Evolutionary conservation across 2,797 vertebrate species (phyloP).

Genomic region (Schizothorax lantsangensis): DNA sequence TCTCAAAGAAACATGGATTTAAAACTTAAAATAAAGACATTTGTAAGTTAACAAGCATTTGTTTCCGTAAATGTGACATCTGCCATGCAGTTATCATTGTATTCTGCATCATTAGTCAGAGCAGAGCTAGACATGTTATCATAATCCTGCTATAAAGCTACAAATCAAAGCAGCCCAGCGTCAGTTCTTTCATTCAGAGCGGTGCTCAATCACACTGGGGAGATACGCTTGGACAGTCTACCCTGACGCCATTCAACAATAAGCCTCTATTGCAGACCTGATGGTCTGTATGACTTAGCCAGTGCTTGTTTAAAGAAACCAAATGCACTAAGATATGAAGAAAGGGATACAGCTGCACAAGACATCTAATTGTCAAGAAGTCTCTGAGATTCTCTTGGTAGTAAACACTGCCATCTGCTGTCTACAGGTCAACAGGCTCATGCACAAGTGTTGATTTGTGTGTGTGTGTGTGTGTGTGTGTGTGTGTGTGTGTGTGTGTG

Average conservation of each 20-base stretch:
- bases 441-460: not conserved
- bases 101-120: constrained; percentile 31
- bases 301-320: not conserved
- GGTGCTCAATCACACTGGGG: constrained; percentile 19
- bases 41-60: constrained; percentile 1
- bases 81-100: not conserved
- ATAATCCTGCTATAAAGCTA: constrained; percentile 14
- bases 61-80: constrained; percentile 15
- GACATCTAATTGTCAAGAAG: not conserved
- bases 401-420: constrained; percentile 56
- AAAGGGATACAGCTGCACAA: not conserved
- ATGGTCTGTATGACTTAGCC: constrained; percentile 2
- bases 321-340: constrained; percentile 17
- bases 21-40: constrained; percentile 12
- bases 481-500: no score
- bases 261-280: constrained; percentile 12
- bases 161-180: constrained; percentile 4
- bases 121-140: constrained; percentile 15
- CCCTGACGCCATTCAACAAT: not conserved
- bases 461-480: no score
- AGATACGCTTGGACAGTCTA: constrained; percentile 19
- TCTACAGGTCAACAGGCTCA: not conserved
- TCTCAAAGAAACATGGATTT: not conserved
- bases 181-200: not conserved
- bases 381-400: not conserved